Percentiles rank a stretch among this genome's conserved stretches.
phyloP scores from a whole-genome alignment of 2,797 vertebrate species.

The Brachyalestes nurse region DNA sequence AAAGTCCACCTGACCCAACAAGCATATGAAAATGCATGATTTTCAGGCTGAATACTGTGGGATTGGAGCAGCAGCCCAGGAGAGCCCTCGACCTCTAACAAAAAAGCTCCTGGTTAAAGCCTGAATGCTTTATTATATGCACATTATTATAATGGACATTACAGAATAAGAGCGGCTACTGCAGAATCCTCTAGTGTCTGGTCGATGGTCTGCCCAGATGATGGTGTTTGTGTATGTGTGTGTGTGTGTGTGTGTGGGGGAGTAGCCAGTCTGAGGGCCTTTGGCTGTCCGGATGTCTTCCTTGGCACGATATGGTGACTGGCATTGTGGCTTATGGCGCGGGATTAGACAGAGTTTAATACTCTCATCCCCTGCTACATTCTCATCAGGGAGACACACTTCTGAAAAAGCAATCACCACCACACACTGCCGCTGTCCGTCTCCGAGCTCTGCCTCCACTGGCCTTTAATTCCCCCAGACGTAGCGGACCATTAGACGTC shows the following conservation, averaged over 20 bases:
- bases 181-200: slow-evolving; percentile 37
- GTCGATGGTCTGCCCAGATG: slow-evolving; percentile 31
- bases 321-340: slow-evolving; percentile 33
- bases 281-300: slow-evolving; percentile 23
- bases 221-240: slow-evolving; percentile 42
- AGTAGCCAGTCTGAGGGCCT: slow-evolving; percentile 36
- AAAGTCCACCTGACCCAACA: slow-evolving; percentile 25
- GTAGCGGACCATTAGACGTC: background rate
- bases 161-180: slow-evolving; percentile 3
- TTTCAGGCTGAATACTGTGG: slow-evolving; percentile 32
- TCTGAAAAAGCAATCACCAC: slow-evolving; percentile 22
- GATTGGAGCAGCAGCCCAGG: slow-evolving; percentile 5
- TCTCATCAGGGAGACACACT: slow-evolving; percentile 43
- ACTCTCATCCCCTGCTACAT: slow-evolving; percentile 34
- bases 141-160: slow-evolving; percentile 30
- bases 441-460: slow-evolving; percentile 12
- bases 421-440: background rate
- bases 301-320: slow-evolving; percentile 13
- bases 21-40: slow-evolving; percentile 35
- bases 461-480: slow-evolving; percentile 7
- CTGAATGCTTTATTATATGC: slow-evolving; percentile 7
- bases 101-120: slow-evolving; percentile 16
- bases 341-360: slow-evolving; percentile 56
- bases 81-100: slow-evolving; percentile 25
- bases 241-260: slow-evolving; percentile 31